Percentiles rank a stretch among this genome's conserved stretches.
phyloP scores from a whole-genome alignment of 2,113 vertebrate genomes.

The Malurus elegans region DNA sequence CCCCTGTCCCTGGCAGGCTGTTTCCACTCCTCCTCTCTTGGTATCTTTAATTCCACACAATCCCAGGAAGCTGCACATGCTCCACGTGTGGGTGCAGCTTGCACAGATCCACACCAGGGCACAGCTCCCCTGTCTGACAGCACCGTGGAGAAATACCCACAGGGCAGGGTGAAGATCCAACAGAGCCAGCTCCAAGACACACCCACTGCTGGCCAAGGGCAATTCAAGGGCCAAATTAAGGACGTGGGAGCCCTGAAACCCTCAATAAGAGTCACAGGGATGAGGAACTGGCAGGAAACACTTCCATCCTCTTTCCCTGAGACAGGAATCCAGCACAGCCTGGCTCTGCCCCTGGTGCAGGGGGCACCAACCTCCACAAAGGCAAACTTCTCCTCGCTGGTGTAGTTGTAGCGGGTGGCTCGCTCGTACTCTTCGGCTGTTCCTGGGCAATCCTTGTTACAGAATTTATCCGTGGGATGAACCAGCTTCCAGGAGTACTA shows the following conservation, averaged over 20 bases:
- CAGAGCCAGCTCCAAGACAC: rapidly evolving
- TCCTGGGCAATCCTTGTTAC: conserved; percentile 97
- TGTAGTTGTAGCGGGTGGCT: conserved; percentile 97
- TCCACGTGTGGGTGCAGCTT: neutral
- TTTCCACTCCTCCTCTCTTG: neutral
- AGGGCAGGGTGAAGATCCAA: rapidly evolving
- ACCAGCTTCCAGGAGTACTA: conserved; percentile 99
- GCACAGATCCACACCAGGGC: neutral
- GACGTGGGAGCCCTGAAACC: neutral
- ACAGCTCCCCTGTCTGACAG: neutral
- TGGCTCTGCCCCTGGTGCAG: neutral
- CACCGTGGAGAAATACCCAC: no score
- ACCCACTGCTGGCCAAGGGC: neutral
- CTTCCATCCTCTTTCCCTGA: neutral
- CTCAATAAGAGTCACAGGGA: neutral
- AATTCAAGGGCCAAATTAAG: neutral
- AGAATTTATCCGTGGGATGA: conserved; percentile 98
- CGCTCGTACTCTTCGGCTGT: conserved; percentile 97
- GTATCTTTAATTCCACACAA: neutral
- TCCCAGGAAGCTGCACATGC: neutral
- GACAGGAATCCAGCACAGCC: neutral
- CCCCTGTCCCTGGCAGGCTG: neutral
- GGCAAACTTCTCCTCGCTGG: conserved; percentile 98
- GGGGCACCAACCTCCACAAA: conserved; percentile 87
- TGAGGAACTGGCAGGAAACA: neutral